phyloP scores from a whole-genome alignment of 2,888 invertebrate genomes.

The Nephrotoma guestfalica region DNA sequence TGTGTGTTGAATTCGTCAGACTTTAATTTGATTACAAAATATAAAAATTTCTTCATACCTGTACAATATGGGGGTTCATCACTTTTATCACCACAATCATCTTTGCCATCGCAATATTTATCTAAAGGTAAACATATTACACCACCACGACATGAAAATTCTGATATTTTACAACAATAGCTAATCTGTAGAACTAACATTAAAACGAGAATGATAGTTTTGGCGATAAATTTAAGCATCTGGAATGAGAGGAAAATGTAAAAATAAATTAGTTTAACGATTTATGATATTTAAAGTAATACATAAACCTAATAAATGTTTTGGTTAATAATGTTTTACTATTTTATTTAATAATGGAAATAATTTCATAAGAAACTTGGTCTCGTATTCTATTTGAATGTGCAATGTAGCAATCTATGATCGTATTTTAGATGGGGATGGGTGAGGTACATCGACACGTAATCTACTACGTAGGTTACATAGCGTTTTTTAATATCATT shows the following conservation, averaged over 20 bases:
- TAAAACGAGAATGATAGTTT: conserved; percentile 21
- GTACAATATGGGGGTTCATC: conserved; percentile 73
- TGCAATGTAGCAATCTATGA: too few species aligned
- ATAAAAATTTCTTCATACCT: conserved; percentile 29
- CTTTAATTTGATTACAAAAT: neutral
- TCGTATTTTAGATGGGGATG: too few species aligned
- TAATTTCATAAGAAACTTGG: too few species aligned
- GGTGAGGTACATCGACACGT: too few species aligned
- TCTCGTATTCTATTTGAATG: too few species aligned
- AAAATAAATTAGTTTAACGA: too few species aligned
- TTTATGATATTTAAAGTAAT: too few species aligned
- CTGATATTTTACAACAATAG: conserved; percentile 58
- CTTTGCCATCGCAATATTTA: conserved; percentile 70
- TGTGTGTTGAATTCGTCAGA: neutral
- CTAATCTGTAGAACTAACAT: conserved; percentile 23
- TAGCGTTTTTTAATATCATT: too few species aligned
- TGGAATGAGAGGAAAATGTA: conserved; percentile 15
- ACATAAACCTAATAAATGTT: too few species aligned
- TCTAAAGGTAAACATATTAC: conserved; percentile 64
- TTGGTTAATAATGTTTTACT: too few species aligned
- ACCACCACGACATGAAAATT: conserved; percentile 57
- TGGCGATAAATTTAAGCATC: conserved; percentile 20
- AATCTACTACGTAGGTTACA: too few species aligned
- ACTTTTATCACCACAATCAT: conserved; percentile 74
- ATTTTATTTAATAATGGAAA: too few species aligned